Evolutionary conservation across 2,888 invertebrate species (phyloP).

Genomic region (Nomada ruficornis): DNA sequence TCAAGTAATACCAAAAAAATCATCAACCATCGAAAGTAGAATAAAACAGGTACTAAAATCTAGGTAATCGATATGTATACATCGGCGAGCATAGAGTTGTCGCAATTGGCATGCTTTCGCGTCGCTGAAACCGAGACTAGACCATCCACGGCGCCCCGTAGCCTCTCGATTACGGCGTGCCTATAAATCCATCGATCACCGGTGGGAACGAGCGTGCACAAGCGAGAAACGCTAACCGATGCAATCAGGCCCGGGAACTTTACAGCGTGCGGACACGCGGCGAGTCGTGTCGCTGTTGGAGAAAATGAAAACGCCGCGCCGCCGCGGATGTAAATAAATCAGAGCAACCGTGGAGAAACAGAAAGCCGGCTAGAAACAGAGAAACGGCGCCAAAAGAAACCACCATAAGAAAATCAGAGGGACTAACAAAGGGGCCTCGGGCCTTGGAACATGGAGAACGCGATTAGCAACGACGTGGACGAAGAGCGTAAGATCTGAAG

Average conservation of each 20-base stretch:
- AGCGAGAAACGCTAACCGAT: slow-evolving; percentile 73
- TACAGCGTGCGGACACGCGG: slow-evolving; percentile 81
- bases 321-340: slow-evolving; percentile 78
- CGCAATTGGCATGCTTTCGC: background rate
- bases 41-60: background rate
- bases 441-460: slow-evolving; percentile 2
- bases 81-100: background rate
- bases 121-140: background rate
- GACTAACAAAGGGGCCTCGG: background rate
- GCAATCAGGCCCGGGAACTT: slow-evolving; percentile 83
- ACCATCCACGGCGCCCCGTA: background rate
- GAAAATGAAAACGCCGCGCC: slow-evolving; percentile 80
- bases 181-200: slow-evolving; percentile 59
- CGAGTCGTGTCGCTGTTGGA: slow-evolving; percentile 73
- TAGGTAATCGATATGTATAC: background rate
- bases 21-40: too few species aligned
- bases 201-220: slow-evolving; percentile 36
- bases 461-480: slow-evolving; percentile 3
- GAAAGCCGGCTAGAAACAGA: slow-evolving; percentile 19
- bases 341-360: slow-evolving; percentile 53
- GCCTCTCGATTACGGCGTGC: slow-evolving; percentile 50
- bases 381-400: background rate
- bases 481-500: background rate
- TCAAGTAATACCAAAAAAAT: too few species aligned
- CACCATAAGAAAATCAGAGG: slow-evolving; percentile 10